Evolutionary conservation across 2,888 invertebrate species (phyloP), one percentile per base, ranked within the genome.

Genomic region (Ligdia adustata): DNA sequence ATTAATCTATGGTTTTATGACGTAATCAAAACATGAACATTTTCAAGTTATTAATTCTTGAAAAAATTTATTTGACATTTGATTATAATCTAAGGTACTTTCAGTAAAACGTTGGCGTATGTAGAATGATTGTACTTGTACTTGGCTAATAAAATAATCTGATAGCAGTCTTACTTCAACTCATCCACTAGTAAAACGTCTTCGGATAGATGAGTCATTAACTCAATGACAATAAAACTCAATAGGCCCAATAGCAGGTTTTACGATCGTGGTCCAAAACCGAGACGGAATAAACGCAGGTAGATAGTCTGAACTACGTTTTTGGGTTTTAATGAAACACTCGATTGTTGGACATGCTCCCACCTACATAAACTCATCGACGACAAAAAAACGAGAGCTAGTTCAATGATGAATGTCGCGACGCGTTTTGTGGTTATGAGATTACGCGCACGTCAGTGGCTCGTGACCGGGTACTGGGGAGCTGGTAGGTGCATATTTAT

Each of bases 401-500:
- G 13, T 27, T 20, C 4, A 27, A 48, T 37, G 33, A 55, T 53
- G 41, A 48, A 29, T 29, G 32, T 7, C 13, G 46, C 41, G 54
- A 47, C 53, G 41, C 54, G 44, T 50, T 57, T 52, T 57, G 63
- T 63, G 48, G 12, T 15, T 7, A 59, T 60, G 58, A 60, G 64
- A 72, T 71, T 72, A 69, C 68, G 72, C 72, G 73, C 73, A 64
- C 67, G 72, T 65, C 58, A 58, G 46, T 46, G 57, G 60, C 75
- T 79, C 82, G 80, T 82, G 84, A 82, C 80, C 61, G 69, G 68
- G 65, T 61, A 58, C 64, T 62, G 31, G 18, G 69, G 69, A 64
- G 62, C 76, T 67, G 67, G 75, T 69, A 75, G 78, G 74, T 78
- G 70, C 74, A 79, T 81, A 83, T 80, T 84, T 82, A 82, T 82